Conservation (phyloP, 2,797 vertebrate species). For the Limosa lapponica region DNA sequence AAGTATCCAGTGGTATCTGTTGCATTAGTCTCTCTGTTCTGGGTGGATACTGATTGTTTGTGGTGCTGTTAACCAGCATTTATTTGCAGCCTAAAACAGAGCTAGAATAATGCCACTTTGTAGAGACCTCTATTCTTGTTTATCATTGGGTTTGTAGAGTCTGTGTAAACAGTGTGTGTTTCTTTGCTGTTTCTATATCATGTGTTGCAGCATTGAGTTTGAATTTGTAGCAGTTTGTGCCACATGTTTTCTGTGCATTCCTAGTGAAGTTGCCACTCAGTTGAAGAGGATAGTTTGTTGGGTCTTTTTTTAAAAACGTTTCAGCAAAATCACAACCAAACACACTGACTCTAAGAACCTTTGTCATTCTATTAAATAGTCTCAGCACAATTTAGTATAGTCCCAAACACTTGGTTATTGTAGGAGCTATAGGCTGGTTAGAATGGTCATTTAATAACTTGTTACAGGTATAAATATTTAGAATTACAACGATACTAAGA, state of each 20-base stretch:
- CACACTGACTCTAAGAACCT: background rate
- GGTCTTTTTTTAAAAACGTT: background rate
- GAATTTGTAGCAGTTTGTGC: background rate
- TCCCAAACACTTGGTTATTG: background rate
- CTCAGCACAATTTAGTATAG: background rate
- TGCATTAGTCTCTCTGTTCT: background rate
- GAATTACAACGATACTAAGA: background rate
- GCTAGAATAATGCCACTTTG: background rate
- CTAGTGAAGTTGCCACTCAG: background rate
- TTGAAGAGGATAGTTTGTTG: background rate
- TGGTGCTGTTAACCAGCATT: background rate
- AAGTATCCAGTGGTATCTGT: background rate
- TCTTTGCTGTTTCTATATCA: background rate
- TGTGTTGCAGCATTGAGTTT: background rate
- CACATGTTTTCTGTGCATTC: background rate
- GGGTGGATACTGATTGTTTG: background rate
- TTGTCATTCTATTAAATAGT: background rate
- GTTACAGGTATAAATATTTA: background rate
- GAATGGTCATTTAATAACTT: background rate
- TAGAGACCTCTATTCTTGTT: background rate
- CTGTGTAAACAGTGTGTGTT: background rate
- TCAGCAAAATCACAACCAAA: background rate
- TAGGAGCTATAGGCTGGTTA: background rate
- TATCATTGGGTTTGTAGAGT: background rate
- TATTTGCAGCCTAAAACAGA: background rate